These are phyloP conservation scores for Onychomys arenicola DNA, from an alignment of 2,797 vertebrate genomes.

Conservation along the genomic window DNA sequence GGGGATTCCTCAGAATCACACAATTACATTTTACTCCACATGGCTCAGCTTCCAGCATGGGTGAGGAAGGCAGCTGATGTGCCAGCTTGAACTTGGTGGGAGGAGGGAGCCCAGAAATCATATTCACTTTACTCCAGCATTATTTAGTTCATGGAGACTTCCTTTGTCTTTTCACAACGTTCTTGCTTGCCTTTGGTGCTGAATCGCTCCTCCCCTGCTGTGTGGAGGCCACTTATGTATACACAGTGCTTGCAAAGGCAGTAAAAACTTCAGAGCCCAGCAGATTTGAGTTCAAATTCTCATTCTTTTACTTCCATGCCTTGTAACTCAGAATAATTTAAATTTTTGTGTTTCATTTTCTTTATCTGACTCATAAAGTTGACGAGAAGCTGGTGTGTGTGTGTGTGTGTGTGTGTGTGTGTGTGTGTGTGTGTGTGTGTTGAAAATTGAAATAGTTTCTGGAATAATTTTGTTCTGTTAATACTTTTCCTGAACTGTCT, in stretches of 20 bases:
- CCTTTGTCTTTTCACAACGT: background rate
- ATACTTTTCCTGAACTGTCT: background rate
- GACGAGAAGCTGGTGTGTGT: background rate
- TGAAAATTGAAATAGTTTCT: background rate
- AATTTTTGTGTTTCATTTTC: background rate
- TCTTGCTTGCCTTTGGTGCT: background rate
- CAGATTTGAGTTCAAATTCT: background rate
- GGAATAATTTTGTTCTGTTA: background rate
- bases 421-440: no score
- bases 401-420: background rate
- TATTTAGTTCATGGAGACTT: background rate
- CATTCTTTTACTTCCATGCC: background rate
- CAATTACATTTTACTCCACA: no score
- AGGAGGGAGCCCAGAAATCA: background rate
- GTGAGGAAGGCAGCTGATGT: background rate
- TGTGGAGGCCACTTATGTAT: background rate
- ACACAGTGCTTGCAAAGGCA: background rate
- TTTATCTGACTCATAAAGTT: slow-evolving; percentile 39
- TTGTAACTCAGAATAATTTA: slow-evolving; percentile 6
- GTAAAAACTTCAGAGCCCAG: background rate
- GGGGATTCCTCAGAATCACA: fast-evolving
- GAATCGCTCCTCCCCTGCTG: background rate
- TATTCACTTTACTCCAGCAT: background rate
- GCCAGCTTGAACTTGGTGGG: background rate
- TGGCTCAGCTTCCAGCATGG: background rate